Base-by-base conservation (phyloP, 1,140 invertebrate genomes). In the Copidosoma floridanum region DNA sequence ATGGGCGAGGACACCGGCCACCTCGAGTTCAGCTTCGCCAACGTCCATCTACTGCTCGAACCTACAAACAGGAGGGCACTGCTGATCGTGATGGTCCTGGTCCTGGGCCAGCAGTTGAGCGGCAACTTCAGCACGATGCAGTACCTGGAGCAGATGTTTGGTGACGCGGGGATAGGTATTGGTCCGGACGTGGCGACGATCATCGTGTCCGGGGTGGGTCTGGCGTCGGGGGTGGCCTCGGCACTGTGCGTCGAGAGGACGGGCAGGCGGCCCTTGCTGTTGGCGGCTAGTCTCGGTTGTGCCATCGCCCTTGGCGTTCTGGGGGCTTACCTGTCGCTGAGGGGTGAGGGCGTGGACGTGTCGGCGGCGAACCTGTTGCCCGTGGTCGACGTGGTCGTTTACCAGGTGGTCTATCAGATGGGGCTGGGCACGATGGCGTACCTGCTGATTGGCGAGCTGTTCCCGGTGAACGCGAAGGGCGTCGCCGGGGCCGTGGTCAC, bases 101-200 rank as follows among this genome's bases (percentile, higher is more conserved):
- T 91, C 62, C 78, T 87, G 1, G 86, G 89, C 4, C 91, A 93
- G 70, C 89, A 92, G 68, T 81, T 92, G 23, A 90, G 86, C 53
- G 89, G 91, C 0, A 90, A 89, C 47, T 90, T 89, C 57, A 89
- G 88, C 2, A 85, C 92, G 10, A 89, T 90, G 74, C 87, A 90
- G 27, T 92, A 91, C 65, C 81, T 89, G 0, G 85, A 89, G 38
- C 82, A 83, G 16, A 88, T 94, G 59, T 90, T 94, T 66, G 80
- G 84, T 8, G 73, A 81, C 44, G 81, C 85, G 2, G 84, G 86
- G 29, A 82, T 82, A 5, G 78, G 78, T 0, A 72, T 87, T 5
- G 75, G 82, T 11, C 65, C 81, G 2, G 75, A 83, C 54, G 69
- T 81, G 32, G 82, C 83, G 3, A 85, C 88, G 6, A 88, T 92